phyloP scores from a whole-genome alignment of 2,113 vertebrate species.

The Psilopsiagon aymara region DNA sequence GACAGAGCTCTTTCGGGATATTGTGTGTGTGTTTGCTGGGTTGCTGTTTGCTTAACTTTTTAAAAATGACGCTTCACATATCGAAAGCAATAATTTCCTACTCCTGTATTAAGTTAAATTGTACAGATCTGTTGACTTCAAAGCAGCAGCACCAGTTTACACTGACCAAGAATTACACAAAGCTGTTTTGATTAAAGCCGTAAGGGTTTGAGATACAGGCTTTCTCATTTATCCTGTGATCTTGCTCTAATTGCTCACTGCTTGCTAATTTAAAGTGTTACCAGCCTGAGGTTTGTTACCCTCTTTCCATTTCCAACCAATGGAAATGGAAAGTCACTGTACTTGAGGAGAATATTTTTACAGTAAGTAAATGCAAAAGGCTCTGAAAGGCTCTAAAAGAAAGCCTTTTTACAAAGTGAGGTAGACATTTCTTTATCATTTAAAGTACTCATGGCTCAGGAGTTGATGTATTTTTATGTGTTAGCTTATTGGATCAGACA shows the following conservation, averaged over 20 bases:
- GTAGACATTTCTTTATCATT: background rate
- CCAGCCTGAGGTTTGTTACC: background rate
- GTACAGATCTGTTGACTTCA: background rate
- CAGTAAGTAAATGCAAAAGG: background rate
- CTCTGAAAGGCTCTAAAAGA: background rate
- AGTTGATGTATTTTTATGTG: constrained; percentile 9
- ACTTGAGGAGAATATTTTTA: background rate
- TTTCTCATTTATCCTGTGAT: background rate
- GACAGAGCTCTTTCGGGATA: background rate
- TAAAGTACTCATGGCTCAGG: constrained; percentile 16
- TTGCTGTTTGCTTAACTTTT: background rate
- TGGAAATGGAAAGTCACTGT: background rate
- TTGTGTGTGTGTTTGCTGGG: background rate
- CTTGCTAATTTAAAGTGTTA: background rate
- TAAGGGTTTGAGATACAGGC: background rate
- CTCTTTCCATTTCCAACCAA: background rate
- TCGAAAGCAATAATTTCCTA: background rate
- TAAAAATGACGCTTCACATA: background rate
- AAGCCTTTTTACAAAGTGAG: background rate
- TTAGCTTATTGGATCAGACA: constrained; percentile 2
- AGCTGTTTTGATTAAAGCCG: background rate
- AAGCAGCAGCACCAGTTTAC: background rate
- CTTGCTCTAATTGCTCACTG: background rate
- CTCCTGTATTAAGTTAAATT: background rate
- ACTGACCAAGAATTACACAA: background rate